A percentile compares a stretch with the other conserved stretches of the same genome.
Conservation (phyloP, 2,113 vertebrate genomes). For the Propithecus coquereli region DNA sequence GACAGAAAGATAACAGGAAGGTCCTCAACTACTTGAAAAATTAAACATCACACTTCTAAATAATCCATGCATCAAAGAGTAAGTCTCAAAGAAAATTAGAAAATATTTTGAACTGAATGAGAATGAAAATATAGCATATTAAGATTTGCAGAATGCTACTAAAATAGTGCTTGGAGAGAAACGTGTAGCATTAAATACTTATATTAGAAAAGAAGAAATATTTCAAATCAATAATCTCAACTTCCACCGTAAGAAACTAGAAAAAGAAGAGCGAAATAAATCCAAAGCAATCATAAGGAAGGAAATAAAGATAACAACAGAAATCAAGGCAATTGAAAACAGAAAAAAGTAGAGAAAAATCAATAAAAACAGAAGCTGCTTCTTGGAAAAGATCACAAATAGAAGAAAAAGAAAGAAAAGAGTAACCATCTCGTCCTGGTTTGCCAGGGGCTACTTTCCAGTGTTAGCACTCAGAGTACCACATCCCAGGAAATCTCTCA, state of each 20-base stretch:
- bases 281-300: background rate
- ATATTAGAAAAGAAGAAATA: background rate
- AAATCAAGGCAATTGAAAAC: background rate
- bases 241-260: background rate
- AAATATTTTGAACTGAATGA: background rate
- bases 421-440: background rate
- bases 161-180: background rate
- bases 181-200: background rate
- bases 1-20: background rate
- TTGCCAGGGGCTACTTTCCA: background rate
- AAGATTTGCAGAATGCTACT: background rate
- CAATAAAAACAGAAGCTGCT: background rate
- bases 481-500: background rate
- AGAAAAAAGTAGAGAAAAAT: background rate
- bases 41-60: background rate
- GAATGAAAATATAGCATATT: background rate
- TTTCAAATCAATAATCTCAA: background rate
- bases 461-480: background rate
- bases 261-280: background rate
- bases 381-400: background rate
- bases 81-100: background rate
- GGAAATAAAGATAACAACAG: background rate
- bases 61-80: background rate
- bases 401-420: background rate
- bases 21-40: background rate